Evolutionary conservation across 2,888 invertebrate species (phyloP).

Genomic region (Gasteruption jaculator): DNA sequence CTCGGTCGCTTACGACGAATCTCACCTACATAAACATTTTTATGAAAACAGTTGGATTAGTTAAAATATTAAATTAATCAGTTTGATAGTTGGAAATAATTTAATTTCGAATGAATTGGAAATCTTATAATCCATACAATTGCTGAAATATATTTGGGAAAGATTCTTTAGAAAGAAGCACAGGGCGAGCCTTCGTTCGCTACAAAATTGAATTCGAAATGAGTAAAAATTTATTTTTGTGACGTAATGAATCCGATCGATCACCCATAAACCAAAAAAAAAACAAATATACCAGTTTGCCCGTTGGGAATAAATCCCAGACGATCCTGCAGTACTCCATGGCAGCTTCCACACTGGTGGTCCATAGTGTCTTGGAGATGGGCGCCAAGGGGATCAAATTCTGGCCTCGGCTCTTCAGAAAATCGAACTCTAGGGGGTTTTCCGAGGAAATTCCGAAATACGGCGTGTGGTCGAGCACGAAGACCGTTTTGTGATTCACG

Average conservation of each 20-base stretch:
- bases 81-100: constrained; percentile 5
- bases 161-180: too few species aligned
- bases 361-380: constrained; percentile 92
- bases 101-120: too few species aligned
- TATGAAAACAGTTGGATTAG: constrained; percentile 8
- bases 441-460: constrained; percentile 85
- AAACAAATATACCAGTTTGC: constrained; percentile 66
- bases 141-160: too few species aligned
- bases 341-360: constrained; percentile 90
- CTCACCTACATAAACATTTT: constrained; percentile 60
- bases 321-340: constrained; percentile 95
- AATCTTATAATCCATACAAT: too few species aligned
- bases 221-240: too few species aligned
- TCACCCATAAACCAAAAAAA: too few species aligned
- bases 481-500: constrained; percentile 89
- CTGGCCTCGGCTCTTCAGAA: constrained; percentile 53
- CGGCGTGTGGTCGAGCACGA: constrained; percentile 91
- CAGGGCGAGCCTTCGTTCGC: too few species aligned
- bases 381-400: constrained; percentile 75
- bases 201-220: too few species aligned
- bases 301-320: constrained; percentile 93
- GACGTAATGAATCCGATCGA: too few species aligned
- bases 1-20: constrained; percentile 83
- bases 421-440: constrained; percentile 79
- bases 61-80: constrained; percentile 1